Evolutionary conservation across 2,888 invertebrate species (phyloP).

Genomic region (Machimus rusticus): DNA sequence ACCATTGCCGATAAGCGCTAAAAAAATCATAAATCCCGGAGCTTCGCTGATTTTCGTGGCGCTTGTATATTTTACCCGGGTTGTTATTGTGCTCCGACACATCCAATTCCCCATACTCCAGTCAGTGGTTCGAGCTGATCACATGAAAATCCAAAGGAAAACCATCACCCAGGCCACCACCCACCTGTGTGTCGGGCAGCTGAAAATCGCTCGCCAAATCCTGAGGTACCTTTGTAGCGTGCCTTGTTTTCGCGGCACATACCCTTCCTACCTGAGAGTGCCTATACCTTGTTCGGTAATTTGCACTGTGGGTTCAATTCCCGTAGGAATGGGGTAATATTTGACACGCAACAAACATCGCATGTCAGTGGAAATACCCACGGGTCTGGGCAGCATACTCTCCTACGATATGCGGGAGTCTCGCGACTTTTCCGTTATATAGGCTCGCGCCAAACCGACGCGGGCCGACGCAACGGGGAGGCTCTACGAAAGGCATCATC

Average conservation of each 20-base stretch:
- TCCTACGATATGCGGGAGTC: background rate
- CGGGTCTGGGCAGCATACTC: background rate
- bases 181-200: background rate
- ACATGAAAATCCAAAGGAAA: background rate
- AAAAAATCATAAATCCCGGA: background rate
- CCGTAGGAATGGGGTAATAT: background rate
- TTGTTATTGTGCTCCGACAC: constrained; percentile 10
- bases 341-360: constrained; percentile 38
- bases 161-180: background rate
- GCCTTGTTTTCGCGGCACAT: background rate
- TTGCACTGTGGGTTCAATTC: background rate
- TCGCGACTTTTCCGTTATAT: background rate
- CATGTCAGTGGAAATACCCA: constrained; percentile 33
- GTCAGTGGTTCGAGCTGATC: background rate
- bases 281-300: background rate
- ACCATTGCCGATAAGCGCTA: constrained; percentile 9
- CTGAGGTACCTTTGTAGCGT: background rate
- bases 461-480: background rate
- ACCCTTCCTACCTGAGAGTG: background rate
- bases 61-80: background rate
- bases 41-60: background rate
- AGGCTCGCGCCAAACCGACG: background rate
- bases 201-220: background rate
- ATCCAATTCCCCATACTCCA: constrained; percentile 16
- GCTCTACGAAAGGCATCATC: constrained; percentile 9